Percentiles rank a stretch among this genome's conserved stretches.
Evolutionary conservation across 2,797 vertebrate species (phyloP).

Genomic region (Hypotaenidia okinawae): DNA sequence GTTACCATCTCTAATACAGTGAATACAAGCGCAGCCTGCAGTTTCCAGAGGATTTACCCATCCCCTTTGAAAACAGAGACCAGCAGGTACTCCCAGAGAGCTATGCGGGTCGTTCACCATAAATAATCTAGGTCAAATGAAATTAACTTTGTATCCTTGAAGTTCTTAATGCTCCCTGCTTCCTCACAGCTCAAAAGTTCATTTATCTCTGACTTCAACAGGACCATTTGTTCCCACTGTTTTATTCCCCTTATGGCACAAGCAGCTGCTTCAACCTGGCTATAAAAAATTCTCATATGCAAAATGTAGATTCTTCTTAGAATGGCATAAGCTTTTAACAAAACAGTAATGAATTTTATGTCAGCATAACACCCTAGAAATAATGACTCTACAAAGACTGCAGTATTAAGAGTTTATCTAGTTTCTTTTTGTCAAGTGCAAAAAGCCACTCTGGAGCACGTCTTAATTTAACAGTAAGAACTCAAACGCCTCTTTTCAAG

Average conservation of each 20-base stretch:
- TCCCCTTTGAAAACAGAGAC: background rate
- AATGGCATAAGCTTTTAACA: background rate
- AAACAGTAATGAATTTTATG: background rate
- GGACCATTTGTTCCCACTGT: background rate
- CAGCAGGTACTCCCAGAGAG: background rate
- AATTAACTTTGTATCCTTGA: background rate
- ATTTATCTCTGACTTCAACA: background rate
- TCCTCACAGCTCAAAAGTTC: background rate
- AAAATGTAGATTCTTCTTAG: background rate
- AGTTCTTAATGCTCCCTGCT: background rate
- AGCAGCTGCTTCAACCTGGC: background rate
- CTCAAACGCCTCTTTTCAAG: background rate
- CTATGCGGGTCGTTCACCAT: fast-evolving
- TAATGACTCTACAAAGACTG: background rate
- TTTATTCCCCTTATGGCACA: background rate
- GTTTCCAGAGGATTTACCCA: background rate
- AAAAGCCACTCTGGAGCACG: background rate
- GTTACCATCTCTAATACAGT: background rate
- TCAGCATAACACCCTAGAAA: background rate
- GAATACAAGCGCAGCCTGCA: background rate
- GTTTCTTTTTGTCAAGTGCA: background rate
- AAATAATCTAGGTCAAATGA: background rate
- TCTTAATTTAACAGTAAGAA: background rate
- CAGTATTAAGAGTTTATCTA: background rate
- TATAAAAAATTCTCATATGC: background rate